Evolutionary conservation across 2,113 vertebrate species (phyloP).

Genomic region (Sylvietta virens): DNA sequence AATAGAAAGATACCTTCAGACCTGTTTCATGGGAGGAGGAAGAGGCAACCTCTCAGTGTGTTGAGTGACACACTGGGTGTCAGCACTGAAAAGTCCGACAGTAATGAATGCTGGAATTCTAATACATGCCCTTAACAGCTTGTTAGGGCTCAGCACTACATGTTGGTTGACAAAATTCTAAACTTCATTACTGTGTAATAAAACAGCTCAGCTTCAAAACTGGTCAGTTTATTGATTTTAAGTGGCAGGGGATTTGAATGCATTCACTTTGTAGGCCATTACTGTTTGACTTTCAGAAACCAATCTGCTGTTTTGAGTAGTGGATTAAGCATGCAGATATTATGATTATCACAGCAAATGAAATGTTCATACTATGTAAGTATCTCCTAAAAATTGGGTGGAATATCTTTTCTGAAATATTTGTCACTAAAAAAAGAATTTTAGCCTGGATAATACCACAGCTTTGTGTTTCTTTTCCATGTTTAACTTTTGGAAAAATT

Average conservation of each 20-base stretch:
- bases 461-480: background rate
- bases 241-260: slow-evolving; percentile 28
- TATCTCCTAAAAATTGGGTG: background rate
- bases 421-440: background rate
- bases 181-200: slow-evolving; percentile 54
- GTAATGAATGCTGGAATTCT: background rate
- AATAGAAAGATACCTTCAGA: background rate
- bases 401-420: background rate
- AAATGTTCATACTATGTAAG: background rate
- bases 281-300: slow-evolving; percentile 49
- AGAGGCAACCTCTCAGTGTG: background rate
- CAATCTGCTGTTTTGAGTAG: slow-evolving; percentile 5
- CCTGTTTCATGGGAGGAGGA: background rate
- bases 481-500: background rate
- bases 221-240: slow-evolving; percentile 55
- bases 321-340: slow-evolving; percentile 48
- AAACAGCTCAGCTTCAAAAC: slow-evolving; percentile 46
- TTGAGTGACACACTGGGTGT: accelerated
- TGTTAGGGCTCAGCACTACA: background rate
- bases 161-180: slow-evolving; percentile 35
- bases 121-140: background rate
- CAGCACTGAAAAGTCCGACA: background rate
- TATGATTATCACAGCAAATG: slow-evolving; percentile 46
- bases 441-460: background rate
- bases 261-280: background rate